Conservation (phyloP, 2,888 invertebrate genomes). For the Schrankia costaestrigalis region DNA sequence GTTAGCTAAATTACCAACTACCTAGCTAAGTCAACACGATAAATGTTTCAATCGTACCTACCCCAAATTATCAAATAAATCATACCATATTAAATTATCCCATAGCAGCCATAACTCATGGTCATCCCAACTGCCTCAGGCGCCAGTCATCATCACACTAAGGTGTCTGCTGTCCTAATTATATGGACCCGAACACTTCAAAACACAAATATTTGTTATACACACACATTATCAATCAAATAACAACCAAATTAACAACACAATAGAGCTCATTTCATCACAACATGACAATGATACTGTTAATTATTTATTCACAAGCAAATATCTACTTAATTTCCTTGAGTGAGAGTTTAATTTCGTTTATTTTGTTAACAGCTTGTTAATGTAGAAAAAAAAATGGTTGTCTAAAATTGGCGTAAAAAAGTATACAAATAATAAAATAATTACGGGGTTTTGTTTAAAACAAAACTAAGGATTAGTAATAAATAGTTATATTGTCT, state of each 20-base stretch:
- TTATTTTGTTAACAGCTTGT: slow-evolving; percentile 24
- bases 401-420: slow-evolving; percentile 72
- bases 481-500: slow-evolving; percentile 75
- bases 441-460: slow-evolving; percentile 71
- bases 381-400: slow-evolving; percentile 42
- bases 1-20: too few species aligned
- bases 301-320: slow-evolving; percentile 46
- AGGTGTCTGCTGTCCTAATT: slow-evolving; percentile 77
- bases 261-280: slow-evolving; percentile 1
- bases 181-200: slow-evolving; percentile 66
- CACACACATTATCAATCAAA: slow-evolving; percentile 10
- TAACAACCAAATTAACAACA: slow-evolving; percentile 8
- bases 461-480: slow-evolving; percentile 74
- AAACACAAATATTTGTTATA: slow-evolving; percentile 66
- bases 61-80: not conserved
- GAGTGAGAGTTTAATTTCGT: slow-evolving; percentile 34
- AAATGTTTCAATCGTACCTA: too few species aligned
- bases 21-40: too few species aligned
- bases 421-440: slow-evolving; percentile 74
- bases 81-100: slow-evolving; percentile 10
- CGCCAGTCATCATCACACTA: slow-evolving; percentile 67
- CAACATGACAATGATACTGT: slow-evolving; percentile 4
- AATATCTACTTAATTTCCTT: slow-evolving; percentile 29
- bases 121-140: slow-evolving; percentile 55
- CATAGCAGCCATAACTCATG: slow-evolving; percentile 28